phyloP scores from a whole-genome alignment of 2,797 vertebrate species.

The Cyprinodon diabolis region DNA sequence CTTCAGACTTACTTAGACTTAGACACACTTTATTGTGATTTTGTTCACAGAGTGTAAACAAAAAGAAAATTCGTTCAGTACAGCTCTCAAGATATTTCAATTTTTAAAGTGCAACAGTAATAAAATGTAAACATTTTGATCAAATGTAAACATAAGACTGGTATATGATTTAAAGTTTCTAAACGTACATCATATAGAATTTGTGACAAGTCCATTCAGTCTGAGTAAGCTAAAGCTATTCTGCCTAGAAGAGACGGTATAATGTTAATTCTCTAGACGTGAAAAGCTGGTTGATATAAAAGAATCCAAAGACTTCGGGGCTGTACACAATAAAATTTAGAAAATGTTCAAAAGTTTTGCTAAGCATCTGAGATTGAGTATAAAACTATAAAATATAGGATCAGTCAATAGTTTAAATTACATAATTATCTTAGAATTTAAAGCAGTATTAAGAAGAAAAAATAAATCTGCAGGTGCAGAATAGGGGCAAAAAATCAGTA shows the following conservation, averaged over 20 bases:
- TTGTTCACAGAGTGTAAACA: too few species aligned
- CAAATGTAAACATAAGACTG: too few species aligned
- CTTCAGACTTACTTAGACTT: too few species aligned
- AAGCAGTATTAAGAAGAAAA: background rate
- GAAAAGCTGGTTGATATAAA: too few species aligned
- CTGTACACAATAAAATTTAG: background rate
- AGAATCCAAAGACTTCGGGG: too few species aligned
- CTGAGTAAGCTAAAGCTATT: background rate
- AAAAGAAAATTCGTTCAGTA: background rate
- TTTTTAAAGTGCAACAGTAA: too few species aligned
- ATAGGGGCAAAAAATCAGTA: slow-evolving; percentile 20
- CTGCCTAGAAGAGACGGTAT: background rate
- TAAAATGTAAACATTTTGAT: too few species aligned
- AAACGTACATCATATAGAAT: background rate
- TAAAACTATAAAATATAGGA: background rate
- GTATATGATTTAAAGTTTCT: background rate
- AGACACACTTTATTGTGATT: too few species aligned
- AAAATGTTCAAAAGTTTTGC: too few species aligned
- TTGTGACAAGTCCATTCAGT: background rate
- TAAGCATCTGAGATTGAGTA: too few species aligned
- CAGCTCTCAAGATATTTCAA: too few species aligned
- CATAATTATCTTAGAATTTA: background rate
- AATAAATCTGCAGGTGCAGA: slow-evolving; percentile 15
- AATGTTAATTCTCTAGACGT: background rate
- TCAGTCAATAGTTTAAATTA: background rate